phyloP scores from a whole-genome alignment of 2,888 invertebrate genomes.

The Zhuqinia jingwanae region DNA sequence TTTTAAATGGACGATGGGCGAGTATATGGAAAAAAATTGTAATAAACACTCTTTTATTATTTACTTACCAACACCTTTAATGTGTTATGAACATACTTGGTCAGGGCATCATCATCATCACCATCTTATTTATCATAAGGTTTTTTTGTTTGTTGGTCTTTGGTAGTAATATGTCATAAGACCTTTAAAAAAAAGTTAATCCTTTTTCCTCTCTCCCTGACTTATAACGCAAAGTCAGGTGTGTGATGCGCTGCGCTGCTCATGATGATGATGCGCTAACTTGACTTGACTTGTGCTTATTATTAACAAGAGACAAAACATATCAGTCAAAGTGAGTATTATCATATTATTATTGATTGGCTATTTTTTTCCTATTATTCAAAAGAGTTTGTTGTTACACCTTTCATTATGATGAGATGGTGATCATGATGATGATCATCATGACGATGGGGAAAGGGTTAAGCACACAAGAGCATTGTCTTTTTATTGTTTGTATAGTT shows the following conservation, averaged over 20 bases:
- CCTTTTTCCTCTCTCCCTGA: not conserved
- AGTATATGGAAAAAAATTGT: slow-evolving; percentile 47
- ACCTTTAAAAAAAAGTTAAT: slow-evolving; percentile 19
- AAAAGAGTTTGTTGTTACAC: slow-evolving; percentile 9
- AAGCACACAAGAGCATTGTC: slow-evolving; percentile 63
- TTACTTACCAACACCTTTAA: slow-evolving; percentile 41
- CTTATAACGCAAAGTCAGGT: not conserved
- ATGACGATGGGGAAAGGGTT: slow-evolving; percentile 60
- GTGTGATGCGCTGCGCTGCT: not conserved
- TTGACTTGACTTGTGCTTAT: not conserved
- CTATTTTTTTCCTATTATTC: not conserved
- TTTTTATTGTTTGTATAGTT: slow-evolving; percentile 49
- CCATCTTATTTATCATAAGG: not conserved
- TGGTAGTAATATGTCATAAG: slow-evolving; percentile 31
- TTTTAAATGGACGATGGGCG: slow-evolving; percentile 27
- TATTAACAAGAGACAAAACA: slow-evolving; percentile 39
- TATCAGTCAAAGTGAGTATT: not conserved
- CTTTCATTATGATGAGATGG: slow-evolving; percentile 14
- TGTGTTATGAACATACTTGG: slow-evolving; percentile 32
- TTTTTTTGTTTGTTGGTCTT: slow-evolving; percentile 7
- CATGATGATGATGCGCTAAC: not conserved
- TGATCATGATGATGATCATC: not conserved
- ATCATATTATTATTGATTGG: slow-evolving; percentile 42
- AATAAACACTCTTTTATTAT: slow-evolving; percentile 48
- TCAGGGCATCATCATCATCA: slow-evolving; percentile 45